Evolutionary conservation across 1,140 invertebrate genomes (phyloP).

Genomic region (Drosophila nannoptera): DNA sequence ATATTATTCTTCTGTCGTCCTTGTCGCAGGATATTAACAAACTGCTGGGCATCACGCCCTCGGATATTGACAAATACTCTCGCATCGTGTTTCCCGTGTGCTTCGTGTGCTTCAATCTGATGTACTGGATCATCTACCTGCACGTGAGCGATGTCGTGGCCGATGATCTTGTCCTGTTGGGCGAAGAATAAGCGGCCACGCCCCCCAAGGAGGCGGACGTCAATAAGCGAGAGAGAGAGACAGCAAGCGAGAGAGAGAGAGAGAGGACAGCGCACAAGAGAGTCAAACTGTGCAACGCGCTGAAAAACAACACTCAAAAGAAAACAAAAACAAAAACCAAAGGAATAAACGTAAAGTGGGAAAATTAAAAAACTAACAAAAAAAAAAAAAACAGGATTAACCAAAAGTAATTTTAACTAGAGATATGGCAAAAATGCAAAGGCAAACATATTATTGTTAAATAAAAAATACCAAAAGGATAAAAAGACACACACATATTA

Average conservation of each 20-base stretch:
- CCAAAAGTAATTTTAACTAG: conserved; percentile 75
- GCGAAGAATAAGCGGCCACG: conserved; percentile 82
- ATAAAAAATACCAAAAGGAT: conserved; percentile 11
- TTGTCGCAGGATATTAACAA: conserved; percentile 88
- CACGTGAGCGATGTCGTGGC: conserved; percentile 96
- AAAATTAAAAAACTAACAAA: not conserved
- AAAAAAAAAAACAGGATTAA: conserved; percentile 36
- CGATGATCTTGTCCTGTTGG: conserved; percentile 92
- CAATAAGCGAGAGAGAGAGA: not conserved
- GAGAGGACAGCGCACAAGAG: conserved; percentile 66
- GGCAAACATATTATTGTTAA: conserved; percentile 73
- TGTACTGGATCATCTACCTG: conserved; percentile 98
- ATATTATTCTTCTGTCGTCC: too few species aligned
- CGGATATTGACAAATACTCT: conserved; percentile 98
- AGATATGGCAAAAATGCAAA: conserved; percentile 58
- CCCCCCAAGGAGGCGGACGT: conserved; percentile 7
- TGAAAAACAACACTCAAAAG: conserved; percentile 60
- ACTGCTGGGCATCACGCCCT: conserved; percentile 93
- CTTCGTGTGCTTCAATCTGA: conserved; percentile 98
- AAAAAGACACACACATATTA: conserved; percentile 57
- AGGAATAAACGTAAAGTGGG: too few species aligned
- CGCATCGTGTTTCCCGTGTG: conserved; percentile 97
- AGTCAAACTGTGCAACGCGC: conserved; percentile 72
- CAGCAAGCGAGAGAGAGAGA: conserved; percentile 15
- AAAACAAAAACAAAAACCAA: conserved; percentile 32